These are phyloP conservation scores for Hystrix cristata DNA, from an alignment of 2,113 vertebrate species.

Conservation along the genomic window DNA sequence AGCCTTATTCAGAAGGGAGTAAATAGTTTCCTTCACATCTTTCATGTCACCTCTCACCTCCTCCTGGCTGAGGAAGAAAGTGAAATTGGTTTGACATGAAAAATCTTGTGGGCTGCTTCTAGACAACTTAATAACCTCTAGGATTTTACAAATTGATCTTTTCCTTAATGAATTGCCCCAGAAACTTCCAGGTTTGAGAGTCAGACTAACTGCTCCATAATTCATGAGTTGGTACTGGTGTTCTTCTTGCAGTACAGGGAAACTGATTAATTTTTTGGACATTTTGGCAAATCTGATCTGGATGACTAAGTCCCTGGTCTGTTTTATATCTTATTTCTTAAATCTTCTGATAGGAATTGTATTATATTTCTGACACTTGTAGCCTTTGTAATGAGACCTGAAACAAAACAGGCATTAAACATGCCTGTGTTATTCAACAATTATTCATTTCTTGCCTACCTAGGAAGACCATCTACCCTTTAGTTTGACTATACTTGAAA, in stretches of 20 bases:
- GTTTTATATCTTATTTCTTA: slow-evolving; percentile 79
- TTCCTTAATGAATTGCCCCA: slow-evolving; percentile 82
- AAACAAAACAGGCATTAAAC: slow-evolving; percentile 76
- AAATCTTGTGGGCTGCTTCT: slow-evolving; percentile 77
- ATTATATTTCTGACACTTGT: slow-evolving; percentile 70
- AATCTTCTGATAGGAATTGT: slow-evolving; percentile 72
- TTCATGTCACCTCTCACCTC: slow-evolving; percentile 50
- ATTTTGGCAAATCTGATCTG: slow-evolving; percentile 80
- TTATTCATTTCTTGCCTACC: slow-evolving; percentile 56
- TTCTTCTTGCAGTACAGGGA: slow-evolving; percentile 65
- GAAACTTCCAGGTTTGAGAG: slow-evolving; percentile 78
- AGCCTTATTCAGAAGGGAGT: slow-evolving; percentile 57
- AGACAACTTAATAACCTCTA: slow-evolving; percentile 81
- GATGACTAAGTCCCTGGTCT: slow-evolving; percentile 79
- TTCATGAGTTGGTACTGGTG: slow-evolving; percentile 73
- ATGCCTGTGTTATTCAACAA: slow-evolving; percentile 9
- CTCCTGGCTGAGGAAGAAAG: slow-evolving; percentile 57
- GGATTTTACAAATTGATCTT: slow-evolving; percentile 82
- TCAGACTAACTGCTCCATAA: slow-evolving; percentile 76
- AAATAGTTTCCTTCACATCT: slow-evolving; percentile 44
- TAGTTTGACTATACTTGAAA: slow-evolving; percentile 57
- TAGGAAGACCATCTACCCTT: slow-evolving; percentile 19
- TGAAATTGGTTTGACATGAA: slow-evolving; percentile 75
- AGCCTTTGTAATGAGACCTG: slow-evolving; percentile 76
- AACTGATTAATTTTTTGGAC: slow-evolving; percentile 81